phyloP scores from a whole-genome alignment of 2,113 vertebrate genomes.

The Apodemus speciosus region DNA sequence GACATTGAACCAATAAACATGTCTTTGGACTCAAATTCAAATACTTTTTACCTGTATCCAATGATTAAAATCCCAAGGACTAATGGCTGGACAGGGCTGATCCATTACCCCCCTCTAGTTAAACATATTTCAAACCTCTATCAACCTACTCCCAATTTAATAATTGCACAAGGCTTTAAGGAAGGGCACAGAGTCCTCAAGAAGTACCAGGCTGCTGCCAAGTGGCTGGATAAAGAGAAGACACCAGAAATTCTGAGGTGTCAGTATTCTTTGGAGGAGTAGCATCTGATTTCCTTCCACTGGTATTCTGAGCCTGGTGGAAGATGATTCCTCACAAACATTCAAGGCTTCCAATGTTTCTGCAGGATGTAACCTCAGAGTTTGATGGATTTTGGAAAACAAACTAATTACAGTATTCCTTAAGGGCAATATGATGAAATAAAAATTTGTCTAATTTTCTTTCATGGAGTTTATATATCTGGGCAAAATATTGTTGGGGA shows the following conservation, averaged over 20 bases:
- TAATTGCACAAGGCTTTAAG: not conserved
- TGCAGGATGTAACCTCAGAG: rapidly evolving
- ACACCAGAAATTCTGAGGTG: not conserved
- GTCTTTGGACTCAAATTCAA: slow-evolving; percentile 5
- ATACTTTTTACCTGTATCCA: not conserved
- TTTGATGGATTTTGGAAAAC: not conserved
- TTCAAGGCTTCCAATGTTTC: not conserved
- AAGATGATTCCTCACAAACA: not conserved
- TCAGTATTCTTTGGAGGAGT: not conserved
- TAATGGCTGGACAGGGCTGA: not conserved
- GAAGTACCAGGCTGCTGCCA: not conserved
- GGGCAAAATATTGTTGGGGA: not conserved
- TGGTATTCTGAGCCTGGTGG: not conserved
- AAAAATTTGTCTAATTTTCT: not conserved
- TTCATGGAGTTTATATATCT: not conserved
- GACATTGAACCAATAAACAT: not conserved
- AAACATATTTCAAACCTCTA: not conserved
- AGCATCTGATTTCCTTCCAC: not conserved
- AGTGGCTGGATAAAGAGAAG: not conserved
- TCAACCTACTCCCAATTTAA: not conserved
- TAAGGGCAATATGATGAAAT: not conserved
- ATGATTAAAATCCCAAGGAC: not conserved
- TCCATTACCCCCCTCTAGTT: not conserved
- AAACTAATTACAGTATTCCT: not conserved
- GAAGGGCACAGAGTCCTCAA: not conserved